Percentiles rank a stretch among this genome's conserved stretches.
phyloP scores from a whole-genome alignment of 2,797 vertebrate genomes.

The Melanotaenia boesemani region DNA sequence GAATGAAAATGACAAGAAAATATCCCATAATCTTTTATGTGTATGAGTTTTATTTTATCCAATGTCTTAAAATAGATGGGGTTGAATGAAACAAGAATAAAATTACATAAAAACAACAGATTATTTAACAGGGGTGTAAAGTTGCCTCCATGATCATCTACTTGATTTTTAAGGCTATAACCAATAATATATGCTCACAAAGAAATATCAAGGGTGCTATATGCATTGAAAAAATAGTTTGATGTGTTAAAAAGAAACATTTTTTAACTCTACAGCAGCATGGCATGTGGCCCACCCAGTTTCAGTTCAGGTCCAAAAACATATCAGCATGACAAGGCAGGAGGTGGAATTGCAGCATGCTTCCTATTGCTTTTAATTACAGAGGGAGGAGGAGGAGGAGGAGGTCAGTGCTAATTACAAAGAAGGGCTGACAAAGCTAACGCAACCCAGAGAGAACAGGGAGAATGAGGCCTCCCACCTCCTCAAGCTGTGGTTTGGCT shows the following conservation, averaged over 20 bases:
- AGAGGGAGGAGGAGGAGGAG: constrained; percentile 61
- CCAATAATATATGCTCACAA: not conserved
- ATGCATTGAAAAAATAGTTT: not conserved
- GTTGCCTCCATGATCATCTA: too few relatives aligned
- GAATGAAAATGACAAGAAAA: not conserved
- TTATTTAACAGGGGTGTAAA: not conserved
- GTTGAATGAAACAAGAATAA: not conserved
- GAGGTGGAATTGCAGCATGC: constrained; percentile 70
- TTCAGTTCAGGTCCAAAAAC: constrained; percentile 36
- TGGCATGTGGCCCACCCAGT: constrained; percentile 56
- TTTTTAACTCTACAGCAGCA: not conserved
- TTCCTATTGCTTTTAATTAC: constrained; percentile 77
- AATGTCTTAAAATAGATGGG: not conserved
- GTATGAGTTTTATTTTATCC: not conserved
- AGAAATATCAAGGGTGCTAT: not conserved
- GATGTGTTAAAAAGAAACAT: not conserved
- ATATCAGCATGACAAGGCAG: constrained; percentile 67
- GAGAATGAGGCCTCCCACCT: constrained; percentile 44
- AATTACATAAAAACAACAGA: not conserved
- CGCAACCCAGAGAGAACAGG: constrained; percentile 51
- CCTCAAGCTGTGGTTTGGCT: constrained; percentile 62
- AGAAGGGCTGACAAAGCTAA: constrained; percentile 72
- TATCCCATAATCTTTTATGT: not conserved
- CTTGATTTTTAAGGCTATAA: not conserved
- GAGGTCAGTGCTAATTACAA: constrained; percentile 77